These are phyloP conservation scores for Trachymyrmex septentrionalis DNA, from an alignment of 1,140 invertebrate species.

Conservation along the genomic window DNA sequence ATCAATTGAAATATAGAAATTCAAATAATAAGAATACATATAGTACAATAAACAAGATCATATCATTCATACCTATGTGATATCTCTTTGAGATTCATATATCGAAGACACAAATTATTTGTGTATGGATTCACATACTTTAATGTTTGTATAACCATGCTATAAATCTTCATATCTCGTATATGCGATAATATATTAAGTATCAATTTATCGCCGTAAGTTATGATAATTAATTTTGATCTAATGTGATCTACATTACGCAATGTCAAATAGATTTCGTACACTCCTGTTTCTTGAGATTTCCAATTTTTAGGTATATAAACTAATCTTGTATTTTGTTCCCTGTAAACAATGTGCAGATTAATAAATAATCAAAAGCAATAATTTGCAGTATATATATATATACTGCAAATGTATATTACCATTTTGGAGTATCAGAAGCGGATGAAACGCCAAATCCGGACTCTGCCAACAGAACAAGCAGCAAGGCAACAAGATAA, in stretches of 20 bases:
- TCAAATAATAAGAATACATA: background rate
- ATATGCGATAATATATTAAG: constrained; percentile 71
- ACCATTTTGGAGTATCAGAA: background rate
- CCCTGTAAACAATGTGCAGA: background rate
- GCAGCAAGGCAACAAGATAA: constrained; percentile 76
- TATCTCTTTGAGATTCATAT: constrained; percentile 77
- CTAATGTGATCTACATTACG: constrained; percentile 29
- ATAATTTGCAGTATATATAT: too few species aligned
- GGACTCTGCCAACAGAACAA: constrained; percentile 76
- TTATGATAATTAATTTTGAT: constrained; percentile 75
- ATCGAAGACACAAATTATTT: constrained; percentile 68
- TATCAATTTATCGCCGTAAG: constrained; percentile 75
- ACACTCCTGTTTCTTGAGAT: constrained; percentile 43
- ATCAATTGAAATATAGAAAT: background rate
- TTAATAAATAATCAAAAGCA: background rate
- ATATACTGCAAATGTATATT: background rate
- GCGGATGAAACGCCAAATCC: constrained; percentile 67
- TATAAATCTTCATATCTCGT: constrained; percentile 41
- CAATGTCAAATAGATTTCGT: constrained; percentile 72
- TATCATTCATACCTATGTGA: constrained; percentile 73
- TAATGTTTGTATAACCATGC: constrained; percentile 65
- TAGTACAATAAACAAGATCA: background rate
- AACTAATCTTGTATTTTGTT: constrained; percentile 38
- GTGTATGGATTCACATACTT: constrained; percentile 77
- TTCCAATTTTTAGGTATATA: constrained; percentile 67